A percentile compares a stretch with the other conserved stretches of the same genome.
Conservation (phyloP, 2,113 vertebrate species). For the Cebidichthys violaceus region DNA sequence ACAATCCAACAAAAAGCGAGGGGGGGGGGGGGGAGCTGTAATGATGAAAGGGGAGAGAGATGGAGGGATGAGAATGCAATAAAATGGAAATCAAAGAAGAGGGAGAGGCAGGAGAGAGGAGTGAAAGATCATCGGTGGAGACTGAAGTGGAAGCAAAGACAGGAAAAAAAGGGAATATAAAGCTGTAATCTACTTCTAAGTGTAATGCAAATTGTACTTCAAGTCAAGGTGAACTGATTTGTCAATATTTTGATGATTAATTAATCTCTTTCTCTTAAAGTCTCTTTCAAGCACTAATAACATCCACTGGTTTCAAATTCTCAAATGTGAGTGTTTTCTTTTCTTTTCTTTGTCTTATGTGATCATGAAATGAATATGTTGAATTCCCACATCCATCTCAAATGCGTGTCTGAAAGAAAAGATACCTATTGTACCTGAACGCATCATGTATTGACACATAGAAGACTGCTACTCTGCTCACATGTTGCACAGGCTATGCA, state of each 20-base stretch:
- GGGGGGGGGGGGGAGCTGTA: constrained; percentile 27
- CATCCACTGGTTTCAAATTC: no score
- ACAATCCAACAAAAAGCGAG: constrained; percentile 50
- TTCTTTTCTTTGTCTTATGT: not conserved
- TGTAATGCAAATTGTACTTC: constrained; percentile 7
- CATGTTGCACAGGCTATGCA: not conserved
- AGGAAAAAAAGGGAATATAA: not conserved
- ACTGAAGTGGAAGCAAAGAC: constrained; percentile 8
- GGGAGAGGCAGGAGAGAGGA: not conserved
- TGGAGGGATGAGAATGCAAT: constrained; percentile 58
- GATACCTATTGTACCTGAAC: not conserved
- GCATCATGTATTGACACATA: not conserved
- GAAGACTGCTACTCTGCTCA: not conserved
- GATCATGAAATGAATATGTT: not conserved
- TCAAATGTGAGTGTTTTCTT: not conserved
- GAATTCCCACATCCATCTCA: not conserved
- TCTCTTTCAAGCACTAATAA: not conserved
- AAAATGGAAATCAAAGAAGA: constrained; percentile 62
- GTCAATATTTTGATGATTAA: not conserved
- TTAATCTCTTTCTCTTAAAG: not conserved
- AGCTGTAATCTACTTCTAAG: constrained; percentile 27
- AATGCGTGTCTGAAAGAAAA: not conserved
- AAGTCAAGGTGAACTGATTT: not conserved
- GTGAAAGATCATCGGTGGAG: not conserved
- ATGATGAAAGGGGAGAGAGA: constrained; percentile 61